Conservation (phyloP, 1,140 invertebrate genomes). For the Rhopalosiphum maidis region DNA sequence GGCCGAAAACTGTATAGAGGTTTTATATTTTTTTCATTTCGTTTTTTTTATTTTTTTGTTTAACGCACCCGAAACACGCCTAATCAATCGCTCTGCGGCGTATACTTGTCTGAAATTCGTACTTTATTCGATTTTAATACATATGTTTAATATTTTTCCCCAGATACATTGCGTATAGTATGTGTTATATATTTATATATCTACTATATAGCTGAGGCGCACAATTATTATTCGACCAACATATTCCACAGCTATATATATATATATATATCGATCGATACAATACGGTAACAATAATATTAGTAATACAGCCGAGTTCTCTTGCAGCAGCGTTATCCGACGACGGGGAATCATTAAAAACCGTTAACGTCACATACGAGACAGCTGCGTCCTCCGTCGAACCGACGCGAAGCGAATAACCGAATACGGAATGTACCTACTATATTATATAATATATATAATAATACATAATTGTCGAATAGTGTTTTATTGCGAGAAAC, state of each 20-base stretch:
- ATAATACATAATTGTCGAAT: not conserved
- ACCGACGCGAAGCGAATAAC: constrained; percentile 10
- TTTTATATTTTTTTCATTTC: not conserved
- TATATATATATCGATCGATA: not conserved
- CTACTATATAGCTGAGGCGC: not conserved
- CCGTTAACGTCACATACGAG: not conserved
- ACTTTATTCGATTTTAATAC: not conserved
- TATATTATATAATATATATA: not conserved
- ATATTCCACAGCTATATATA: not conserved
- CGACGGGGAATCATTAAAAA: constrained; percentile 14
- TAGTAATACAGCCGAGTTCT: not conserved
- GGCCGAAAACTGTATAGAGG: constrained; percentile 43
- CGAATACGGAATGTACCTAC: not conserved
- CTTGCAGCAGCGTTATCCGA: not conserved
- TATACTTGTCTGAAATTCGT: not conserved
- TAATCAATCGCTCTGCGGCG: constrained; percentile 33
- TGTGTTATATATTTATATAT: not conserved
- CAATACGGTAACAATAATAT: not conserved
- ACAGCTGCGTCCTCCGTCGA: not conserved
- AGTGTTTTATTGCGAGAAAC: not conserved
- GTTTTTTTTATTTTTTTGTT: constrained; percentile 9
- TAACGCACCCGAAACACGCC: constrained; percentile 32
- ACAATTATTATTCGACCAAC: not conserved
- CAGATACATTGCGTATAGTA: not conserved
- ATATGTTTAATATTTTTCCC: not conserved